These are phyloP conservation scores for Drosophila novamexicana DNA, from an alignment of 1,140 invertebrate species.

Conservation along the genomic window DNA sequence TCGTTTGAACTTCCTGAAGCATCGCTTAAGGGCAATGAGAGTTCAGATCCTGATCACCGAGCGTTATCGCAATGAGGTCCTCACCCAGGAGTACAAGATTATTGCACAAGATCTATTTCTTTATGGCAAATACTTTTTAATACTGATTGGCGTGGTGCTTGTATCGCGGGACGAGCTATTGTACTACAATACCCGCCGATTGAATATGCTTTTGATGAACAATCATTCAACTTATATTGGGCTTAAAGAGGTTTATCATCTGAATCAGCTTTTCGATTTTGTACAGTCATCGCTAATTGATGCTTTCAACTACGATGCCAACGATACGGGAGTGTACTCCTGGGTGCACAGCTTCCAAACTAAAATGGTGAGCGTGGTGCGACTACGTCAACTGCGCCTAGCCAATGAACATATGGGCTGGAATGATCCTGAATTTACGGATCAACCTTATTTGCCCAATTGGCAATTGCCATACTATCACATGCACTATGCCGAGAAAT, in stretches of 20 bases:
- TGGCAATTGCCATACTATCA: conserved; percentile 54
- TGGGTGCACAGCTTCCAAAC: conserved; percentile 52
- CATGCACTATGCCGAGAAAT: conserved; percentile 57
- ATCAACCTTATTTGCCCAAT: conserved; percentile 33
- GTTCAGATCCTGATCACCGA: conserved; percentile 56
- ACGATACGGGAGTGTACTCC: background rate
- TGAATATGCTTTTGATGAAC: conserved; percentile 27
- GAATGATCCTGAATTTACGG: conserved; percentile 20
- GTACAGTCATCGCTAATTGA: conserved; percentile 36
- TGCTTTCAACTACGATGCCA: conserved; percentile 27
- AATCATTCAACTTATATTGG: conserved; percentile 35
- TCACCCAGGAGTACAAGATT: conserved; percentile 52
- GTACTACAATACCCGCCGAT: conserved; percentile 43
- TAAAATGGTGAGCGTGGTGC: conserved; percentile 61
- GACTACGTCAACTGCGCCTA: conserved; percentile 57
- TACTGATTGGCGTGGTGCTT: conserved; percentile 42
- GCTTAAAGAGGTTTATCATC: conserved; percentile 19
- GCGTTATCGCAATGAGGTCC: conserved; percentile 46
- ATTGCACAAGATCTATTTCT: conserved; percentile 54
- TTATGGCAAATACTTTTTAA: conserved; percentile 52
- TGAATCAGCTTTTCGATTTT: conserved; percentile 49
- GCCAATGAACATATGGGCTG: background rate
- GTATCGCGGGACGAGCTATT: conserved; percentile 5
- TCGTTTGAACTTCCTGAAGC: conserved; percentile 45
- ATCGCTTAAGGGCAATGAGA: conserved; percentile 26